Evolutionary conservation across 2,113 vertebrate species (phyloP), one percentile per base, ranked within the genome.

Genomic region (Sylvietta virens): DNA sequence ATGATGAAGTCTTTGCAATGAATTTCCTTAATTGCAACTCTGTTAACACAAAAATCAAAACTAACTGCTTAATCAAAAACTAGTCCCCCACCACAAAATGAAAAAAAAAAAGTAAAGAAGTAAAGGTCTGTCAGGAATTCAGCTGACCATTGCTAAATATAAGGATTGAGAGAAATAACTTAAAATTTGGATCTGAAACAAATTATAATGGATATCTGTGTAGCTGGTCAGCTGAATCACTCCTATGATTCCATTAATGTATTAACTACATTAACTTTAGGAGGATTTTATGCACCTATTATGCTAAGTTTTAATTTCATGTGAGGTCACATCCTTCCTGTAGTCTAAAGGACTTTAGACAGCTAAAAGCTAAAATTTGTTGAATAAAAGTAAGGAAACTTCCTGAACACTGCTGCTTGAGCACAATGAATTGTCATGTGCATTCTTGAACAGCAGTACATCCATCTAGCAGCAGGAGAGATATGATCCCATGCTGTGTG

Each of bases 381-480:
- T 80, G 56, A 88, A 81, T 70, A 77, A n/a, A 93, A 89, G 40
- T 53, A 58, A 64, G 70, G 74, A 90, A 94, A 80, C 80, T 96
- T 97, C 81, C 65, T 90, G 93, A 95, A 79, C 11, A 27, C 67
- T 92, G 61, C 83, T 94, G 50, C 91, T 83, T 81, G 79, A 57
- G 86, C 53, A 88, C 95, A 90, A 90, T 96, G 96, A 97, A 96
- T 96, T 95, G 94, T 39, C 79, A 67, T 94, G 47, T 93, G 60
- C 24, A 0, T 94, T 96, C 92, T 95, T 95, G 89, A 96, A 56
- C 93, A 94, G 81, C 90, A 86, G 91, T 87, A 65, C 91, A 96
- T 97, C 94, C 92, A 93, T 97, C 96, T 97, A 97, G 79, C 97
- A 98, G 97, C 97, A 79, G 96, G 96, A 92, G 92, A 91, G 86